phyloP scores from a whole-genome alignment of 2,797 vertebrate species.

The Vespertilio murinus region DNA sequence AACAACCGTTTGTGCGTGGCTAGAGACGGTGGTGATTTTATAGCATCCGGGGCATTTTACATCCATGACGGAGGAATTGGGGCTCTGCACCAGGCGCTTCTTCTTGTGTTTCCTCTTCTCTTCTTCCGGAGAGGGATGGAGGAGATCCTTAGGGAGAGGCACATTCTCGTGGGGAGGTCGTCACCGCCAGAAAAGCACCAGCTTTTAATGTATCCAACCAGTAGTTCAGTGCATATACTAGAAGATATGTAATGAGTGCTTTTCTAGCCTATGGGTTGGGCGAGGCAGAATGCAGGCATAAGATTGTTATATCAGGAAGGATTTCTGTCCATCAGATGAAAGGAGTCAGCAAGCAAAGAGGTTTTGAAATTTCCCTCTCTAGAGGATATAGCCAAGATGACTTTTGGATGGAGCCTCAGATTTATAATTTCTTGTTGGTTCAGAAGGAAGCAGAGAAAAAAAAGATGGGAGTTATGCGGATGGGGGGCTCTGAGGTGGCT shows the following conservation, averaged over 20 bases:
- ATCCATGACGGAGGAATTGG: too few relatives aligned
- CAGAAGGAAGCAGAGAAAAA: neutral
- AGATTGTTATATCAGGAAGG: neutral
- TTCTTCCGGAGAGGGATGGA: too few relatives aligned
- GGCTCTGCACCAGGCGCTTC: too few relatives aligned
- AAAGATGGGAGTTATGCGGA: neutral
- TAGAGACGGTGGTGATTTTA: too few relatives aligned
- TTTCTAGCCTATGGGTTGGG: neutral
- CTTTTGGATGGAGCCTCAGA: neutral
- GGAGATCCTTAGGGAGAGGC: too few relatives aligned
- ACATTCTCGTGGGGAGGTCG: too few relatives aligned
- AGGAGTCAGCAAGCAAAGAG: neutral
- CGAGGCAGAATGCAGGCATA: neutral
- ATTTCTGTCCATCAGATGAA: neutral
- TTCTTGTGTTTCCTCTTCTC: too few relatives aligned
- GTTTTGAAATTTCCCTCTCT: neutral
- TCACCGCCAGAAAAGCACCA: too few relatives aligned
- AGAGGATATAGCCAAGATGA: neutral
- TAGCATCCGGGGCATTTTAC: too few relatives aligned
- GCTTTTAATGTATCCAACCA: neutral
- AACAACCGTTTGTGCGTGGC: too few relatives aligned
- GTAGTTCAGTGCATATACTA: neutral
- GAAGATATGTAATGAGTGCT: neutral
- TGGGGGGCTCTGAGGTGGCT: neutral
- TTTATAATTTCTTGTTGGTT: neutral